Base-by-base conservation (phyloP, 2,888 invertebrate genomes). In the Endotricha flammealis region DNA sequence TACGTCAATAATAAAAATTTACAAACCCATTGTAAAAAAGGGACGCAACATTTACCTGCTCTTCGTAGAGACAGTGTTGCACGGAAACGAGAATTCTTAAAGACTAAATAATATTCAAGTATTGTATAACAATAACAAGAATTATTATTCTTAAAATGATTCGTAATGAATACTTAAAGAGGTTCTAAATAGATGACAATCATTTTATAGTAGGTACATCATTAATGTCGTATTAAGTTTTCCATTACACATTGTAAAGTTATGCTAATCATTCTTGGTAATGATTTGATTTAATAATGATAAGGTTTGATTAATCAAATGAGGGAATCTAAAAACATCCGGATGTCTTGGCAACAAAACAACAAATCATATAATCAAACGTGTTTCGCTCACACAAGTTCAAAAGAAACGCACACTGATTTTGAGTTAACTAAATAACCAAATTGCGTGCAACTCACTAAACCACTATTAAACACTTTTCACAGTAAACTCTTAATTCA, bases 341-440 rank as follows among this genome's bases (percentile, higher is more conserved):
- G 77, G 78, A 78, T 79, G 75, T 78, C 77, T 75, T 72, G 64
- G 74, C 57, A 79, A 78, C 79, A 78, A 75, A 81, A 82, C 76
- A 81, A 81, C 77, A 77, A 80, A 76, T 68, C 62, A 67, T 16
- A 33, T 68, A 76, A 78, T 72, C 70, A 74, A 79, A 77, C 76
- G 66, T 78, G 80, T 79, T 79, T 72, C 57, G 63, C 67, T 73
- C 70, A 65, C 72, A 72, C 64, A 64, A 67, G 64, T 63, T 71
- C 56, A 57, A 66, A 70, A 54, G 53, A 62, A 65, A 65, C 58
- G 53, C 51, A 52, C 54, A 56, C 56, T 55, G 53, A 45, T 64
- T 48, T 54, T 58, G 7, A 4, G 7, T 20, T 50, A 51, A 50
- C 53, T 57, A 50, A 65, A 66, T 72, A 75, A 62, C 64, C 54